A percentile compares a stretch with the other conserved stretches of the same genome.
These are phyloP conservation scores for Coenonympha glycerion DNA, from an alignment of 2,888 invertebrate genomes.

Conservation along the genomic window DNA sequence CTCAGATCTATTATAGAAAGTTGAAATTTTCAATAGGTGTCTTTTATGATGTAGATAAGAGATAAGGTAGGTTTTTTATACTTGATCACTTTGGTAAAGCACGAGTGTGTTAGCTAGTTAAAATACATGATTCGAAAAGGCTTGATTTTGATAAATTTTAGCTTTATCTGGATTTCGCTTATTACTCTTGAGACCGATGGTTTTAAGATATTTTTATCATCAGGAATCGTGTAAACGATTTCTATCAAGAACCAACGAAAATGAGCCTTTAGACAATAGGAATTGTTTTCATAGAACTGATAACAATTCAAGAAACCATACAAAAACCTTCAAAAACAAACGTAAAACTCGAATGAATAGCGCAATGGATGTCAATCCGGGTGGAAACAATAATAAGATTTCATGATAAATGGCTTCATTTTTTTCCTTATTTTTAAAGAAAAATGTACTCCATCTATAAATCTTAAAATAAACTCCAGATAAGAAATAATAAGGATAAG, in stretches of 20 bases:
- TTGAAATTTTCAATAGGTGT: too few species aligned
- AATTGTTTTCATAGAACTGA: not conserved
- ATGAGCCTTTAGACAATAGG: not conserved
- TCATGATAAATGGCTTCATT: conserved; percentile 2
- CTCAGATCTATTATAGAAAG: too few species aligned
- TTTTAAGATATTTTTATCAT: not conserved
- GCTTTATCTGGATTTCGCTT: too few species aligned
- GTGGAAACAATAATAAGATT: conserved; percentile 1
- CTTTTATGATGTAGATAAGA: too few species aligned
- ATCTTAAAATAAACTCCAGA: not conserved
- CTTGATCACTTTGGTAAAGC: too few species aligned
- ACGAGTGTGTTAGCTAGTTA: too few species aligned
- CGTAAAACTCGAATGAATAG: conserved; percentile 4
- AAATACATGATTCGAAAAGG: too few species aligned
- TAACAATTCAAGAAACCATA: not conserved
- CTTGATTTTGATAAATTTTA: too few species aligned
- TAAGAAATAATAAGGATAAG: too few species aligned
- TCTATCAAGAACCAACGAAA: not conserved
- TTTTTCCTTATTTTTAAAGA: conserved; percentile 1
- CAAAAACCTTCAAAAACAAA: conserved; percentile 4
- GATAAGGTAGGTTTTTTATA: too few species aligned
- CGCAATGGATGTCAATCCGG: conserved; percentile 3
- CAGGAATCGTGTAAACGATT: not conserved
- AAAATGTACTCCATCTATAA: not conserved
- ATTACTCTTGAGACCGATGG: not conserved